Evolutionary conservation across 2,888 invertebrate species (phyloP).

Genomic region (Anthophora plumipes): DNA sequence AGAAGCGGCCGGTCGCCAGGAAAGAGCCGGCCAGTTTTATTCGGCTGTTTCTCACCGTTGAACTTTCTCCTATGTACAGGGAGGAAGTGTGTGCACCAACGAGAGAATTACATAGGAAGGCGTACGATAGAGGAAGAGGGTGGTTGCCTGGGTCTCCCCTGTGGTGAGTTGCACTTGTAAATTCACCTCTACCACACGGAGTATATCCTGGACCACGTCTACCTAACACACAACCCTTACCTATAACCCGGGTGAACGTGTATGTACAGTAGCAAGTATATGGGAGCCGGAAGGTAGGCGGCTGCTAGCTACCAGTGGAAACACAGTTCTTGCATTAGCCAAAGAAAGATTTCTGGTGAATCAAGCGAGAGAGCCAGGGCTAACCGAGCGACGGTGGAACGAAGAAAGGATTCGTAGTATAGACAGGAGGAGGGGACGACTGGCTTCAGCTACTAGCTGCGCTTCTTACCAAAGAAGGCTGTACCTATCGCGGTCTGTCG

Average conservation of each 20-base stretch:
- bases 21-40: constrained; percentile 42
- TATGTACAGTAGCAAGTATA: constrained; percentile 65
- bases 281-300: constrained; percentile 69
- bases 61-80: constrained; percentile 42
- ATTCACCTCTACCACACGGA: constrained; percentile 66
- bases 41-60: constrained; percentile 52
- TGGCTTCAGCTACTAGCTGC: too few relatives aligned
- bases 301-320: constrained; percentile 73
- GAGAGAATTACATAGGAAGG: constrained; percentile 53
- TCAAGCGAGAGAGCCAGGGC: constrained; percentile 33
- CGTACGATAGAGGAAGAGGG: not conserved
- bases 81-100: constrained; percentile 40
- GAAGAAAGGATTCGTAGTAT: constrained; percentile 29
- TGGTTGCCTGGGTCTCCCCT: constrained; percentile 44
- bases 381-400: constrained; percentile 28
- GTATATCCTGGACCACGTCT: constrained; percentile 42
- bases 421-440: constrained; percentile 30
- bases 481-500: constrained; percentile 44
- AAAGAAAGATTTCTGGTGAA: constrained; percentile 82
- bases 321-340: constrained; percentile 83
- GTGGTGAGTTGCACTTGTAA: constrained; percentile 73
- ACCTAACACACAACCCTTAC: constrained; percentile 46
- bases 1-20: not conserved
- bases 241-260: constrained; percentile 47
- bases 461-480: constrained; percentile 35